phyloP scores from a whole-genome alignment of 2,113 vertebrate species.

The Varanus salvator region DNA sequence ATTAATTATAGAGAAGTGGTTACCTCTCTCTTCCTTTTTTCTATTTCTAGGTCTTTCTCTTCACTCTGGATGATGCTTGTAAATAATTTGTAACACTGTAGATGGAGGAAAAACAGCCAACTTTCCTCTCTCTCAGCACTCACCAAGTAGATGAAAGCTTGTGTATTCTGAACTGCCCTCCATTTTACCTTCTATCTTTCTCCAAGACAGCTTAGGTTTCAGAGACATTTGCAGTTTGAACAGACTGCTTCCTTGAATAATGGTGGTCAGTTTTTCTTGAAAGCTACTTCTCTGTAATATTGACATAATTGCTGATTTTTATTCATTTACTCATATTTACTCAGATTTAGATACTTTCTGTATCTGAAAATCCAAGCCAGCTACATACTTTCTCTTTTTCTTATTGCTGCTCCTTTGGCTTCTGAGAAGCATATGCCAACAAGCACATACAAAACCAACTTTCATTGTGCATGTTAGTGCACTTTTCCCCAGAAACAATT shows the following conservation, averaged over 20 bases:
- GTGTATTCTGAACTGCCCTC: neutral
- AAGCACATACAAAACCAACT: neutral
- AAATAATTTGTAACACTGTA: constrained; percentile 16
- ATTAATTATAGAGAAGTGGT: constrained; percentile 1
- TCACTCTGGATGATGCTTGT: constrained; percentile 1
- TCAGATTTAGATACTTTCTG: neutral
- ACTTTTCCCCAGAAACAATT: neutral
- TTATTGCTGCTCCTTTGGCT: neutral
- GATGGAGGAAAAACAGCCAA: neutral
- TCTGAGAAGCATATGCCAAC: neutral
- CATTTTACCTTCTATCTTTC: neutral
- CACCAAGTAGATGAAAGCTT: constrained; percentile 6
- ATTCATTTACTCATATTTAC: neutral
- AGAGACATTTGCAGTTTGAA: neutral
- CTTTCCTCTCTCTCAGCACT: neutral
- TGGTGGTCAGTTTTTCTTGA: neutral
- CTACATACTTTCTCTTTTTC: neutral
- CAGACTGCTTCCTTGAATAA: neutral
- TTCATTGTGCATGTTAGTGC: neutral
- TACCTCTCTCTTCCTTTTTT: neutral
- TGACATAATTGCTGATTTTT: neutral
- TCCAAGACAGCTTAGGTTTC: neutral
- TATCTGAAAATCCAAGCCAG: neutral
- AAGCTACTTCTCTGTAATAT: neutral
- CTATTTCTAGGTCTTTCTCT: neutral